Evolutionary conservation across 2,113 vertebrate genomes (phyloP), one percentile per base, ranked within the genome.

Genomic region (Aspiorhynchus laticeps): DNA sequence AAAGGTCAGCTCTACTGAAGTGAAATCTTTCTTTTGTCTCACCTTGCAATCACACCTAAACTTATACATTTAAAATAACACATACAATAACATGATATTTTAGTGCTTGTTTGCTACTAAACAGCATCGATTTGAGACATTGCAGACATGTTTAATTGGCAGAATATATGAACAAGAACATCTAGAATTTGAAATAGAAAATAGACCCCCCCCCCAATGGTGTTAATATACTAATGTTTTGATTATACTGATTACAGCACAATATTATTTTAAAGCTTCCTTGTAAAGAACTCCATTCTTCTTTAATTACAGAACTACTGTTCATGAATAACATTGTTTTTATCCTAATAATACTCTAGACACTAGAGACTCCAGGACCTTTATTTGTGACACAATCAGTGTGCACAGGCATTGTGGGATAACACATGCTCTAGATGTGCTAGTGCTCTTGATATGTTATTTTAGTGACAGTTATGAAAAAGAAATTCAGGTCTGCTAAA

Each of bases 151-250:
- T 19, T 10, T 81, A 26, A 28, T 46, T 65, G 38, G 5, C 38
- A 28, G 80, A 26, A 38, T 65, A 65, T 31, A 81, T 46, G 38
- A 82, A 63, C n/a, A 19, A 43, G 24, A 26, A 43, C 24, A 81
- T 63, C 2, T 48, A 82, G 36, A 80, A 80, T 41, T 80, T n/a
- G 24, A 63, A 41, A 80, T 43, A 80, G 33, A 80, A 80, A 80
- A 80, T 61, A 67, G 28, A 67, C 78, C 78, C 78, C 33, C 77
- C 76, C 48, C 33, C 7, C n/a, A n/a, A 14, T 61, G 33, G 56
- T n/a, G 33, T 81, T 63, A 15, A 81, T 80, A 59, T 15, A 63
- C 38, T 80, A 80, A 80, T 80, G 36, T 41, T 80, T 36, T 80
- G 78, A 69, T 67, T 46, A 48, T 26, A 46, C 28, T 36, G 51